Evolutionary conservation across 1,140 invertebrate species (phyloP).

Genomic region (Drosophila equinoxialis): DNA sequence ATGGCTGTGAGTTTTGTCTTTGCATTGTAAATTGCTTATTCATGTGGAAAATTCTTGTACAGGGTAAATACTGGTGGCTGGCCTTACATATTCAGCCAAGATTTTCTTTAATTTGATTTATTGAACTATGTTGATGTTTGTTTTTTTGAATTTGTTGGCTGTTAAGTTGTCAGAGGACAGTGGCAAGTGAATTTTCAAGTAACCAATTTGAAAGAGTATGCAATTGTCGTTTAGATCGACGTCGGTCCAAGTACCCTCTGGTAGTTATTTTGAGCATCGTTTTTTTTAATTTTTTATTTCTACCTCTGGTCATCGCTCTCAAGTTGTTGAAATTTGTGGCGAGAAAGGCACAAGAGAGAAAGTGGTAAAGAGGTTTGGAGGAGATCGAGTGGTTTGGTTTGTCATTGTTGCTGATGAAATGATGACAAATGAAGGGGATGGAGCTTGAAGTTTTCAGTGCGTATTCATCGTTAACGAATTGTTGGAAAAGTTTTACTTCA

Average conservation of each 20-base stretch:
- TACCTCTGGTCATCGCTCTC: constrained; percentile 70
- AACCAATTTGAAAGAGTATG: background rate
- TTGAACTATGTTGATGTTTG: too few relatives aligned
- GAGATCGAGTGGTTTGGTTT: constrained; percentile 45
- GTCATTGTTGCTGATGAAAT: constrained; percentile 60
- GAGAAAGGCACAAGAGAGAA: constrained; percentile 68
- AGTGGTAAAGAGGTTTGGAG: constrained; percentile 54
- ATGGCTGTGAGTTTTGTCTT: too few relatives aligned
- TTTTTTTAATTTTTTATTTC: constrained; percentile 33
- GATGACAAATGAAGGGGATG: constrained; percentile 39
- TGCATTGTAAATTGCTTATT: too few relatives aligned
- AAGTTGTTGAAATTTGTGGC: constrained; percentile 59
- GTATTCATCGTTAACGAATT: constrained; percentile 37
- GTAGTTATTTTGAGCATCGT: constrained; percentile 40
- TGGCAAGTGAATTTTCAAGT: too few relatives aligned
- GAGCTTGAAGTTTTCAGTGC: constrained; percentile 37
- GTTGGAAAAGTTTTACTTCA: constrained; percentile 52
- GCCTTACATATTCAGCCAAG: too few relatives aligned
- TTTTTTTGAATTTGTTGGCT: too few relatives aligned
- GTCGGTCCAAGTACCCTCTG: background rate
- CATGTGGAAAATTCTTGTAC: too few relatives aligned
- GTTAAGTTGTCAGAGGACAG: too few relatives aligned
- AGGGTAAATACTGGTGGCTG: too few relatives aligned
- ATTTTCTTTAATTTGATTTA: too few relatives aligned
- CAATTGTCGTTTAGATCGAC: background rate